Base-by-base conservation (phyloP, 1,140 invertebrate genomes). In the Lordiphosa stackelbergi region DNA sequence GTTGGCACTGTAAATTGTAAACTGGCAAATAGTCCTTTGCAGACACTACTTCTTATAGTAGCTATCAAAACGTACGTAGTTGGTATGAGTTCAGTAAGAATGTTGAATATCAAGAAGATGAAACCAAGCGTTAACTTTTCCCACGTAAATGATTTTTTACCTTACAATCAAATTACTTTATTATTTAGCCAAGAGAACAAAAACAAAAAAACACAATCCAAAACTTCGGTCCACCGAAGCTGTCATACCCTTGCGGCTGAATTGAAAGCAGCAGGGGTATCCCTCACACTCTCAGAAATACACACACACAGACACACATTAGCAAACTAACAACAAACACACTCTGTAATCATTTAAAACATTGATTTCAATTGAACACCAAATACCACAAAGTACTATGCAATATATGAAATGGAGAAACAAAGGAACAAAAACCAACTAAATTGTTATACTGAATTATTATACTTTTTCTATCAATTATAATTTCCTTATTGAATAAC, bases 371-470 rank as follows among this genome's bases (percentile, higher is more conserved):
- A 45, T 59, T 31, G 36, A 37, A 59, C 42, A 61, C 36, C 70
- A 71, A 72, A 73, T 70, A 58, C 57, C 49, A 71, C 57, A 52
- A 56, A 60, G 34, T 66, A 66, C 64, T 69, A 69, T 69, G 49
- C 51, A 69, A 69, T 61, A 38, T 43, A 54, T 49, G 49, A 60
- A 54, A 69, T 48, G 70, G 58, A 34, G 35, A 35, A 60, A 60
- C 13, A 53, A 56, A 36, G 47, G 57, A 41, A 60, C 41, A 55
- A 48, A 28, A 56, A 71, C 54, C 57, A 85, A 86, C 85, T 83
- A 83, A 86, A 86, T 86, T 86, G 85, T 86, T 86, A 86, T 86
- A 86, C 85, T 78, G 85, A 85, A 86, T 85, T 86, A 86, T 86
- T 86, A 86, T 86, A 86, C 85, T 86, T 86, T 86, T 86, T 86